Conservation (phyloP, 2,113 vertebrate genomes). For the Petaurus breviceps region DNA sequence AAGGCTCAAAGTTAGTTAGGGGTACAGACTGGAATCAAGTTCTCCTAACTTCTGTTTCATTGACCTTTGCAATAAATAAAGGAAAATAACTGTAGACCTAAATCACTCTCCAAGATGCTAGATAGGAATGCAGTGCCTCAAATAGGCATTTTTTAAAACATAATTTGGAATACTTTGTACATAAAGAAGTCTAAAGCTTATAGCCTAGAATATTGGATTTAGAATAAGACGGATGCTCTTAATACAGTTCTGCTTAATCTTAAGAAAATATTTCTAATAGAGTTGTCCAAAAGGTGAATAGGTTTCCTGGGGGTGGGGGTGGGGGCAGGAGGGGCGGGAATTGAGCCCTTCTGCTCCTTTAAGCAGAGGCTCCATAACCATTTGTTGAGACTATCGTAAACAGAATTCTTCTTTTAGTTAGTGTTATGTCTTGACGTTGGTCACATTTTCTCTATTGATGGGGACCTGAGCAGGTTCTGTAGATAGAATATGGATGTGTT, state of each 20-base stretch:
- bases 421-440: background rate
- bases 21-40: background rate
- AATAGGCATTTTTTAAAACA: no score
- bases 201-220: background rate
- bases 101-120: no score
- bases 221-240: background rate
- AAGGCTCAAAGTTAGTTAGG: background rate
- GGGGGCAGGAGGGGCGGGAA: no score
- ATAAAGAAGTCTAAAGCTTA: background rate
- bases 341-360: background rate
- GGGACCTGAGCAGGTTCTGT: background rate
- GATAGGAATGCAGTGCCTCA: no score
- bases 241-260: background rate
- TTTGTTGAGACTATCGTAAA: background rate
- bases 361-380: background rate
- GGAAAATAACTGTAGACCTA: background rate
- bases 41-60: background rate
- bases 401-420: background rate
- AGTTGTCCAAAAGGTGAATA: background rate
- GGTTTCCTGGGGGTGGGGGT: background rate
- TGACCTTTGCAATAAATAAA: background rate
- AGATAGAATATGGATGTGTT: background rate
- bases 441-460: background rate
- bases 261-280: background rate
- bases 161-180: no score